Conservation (phyloP, 2,888 invertebrate genomes). For the Pristionchus arcanus region DNA sequence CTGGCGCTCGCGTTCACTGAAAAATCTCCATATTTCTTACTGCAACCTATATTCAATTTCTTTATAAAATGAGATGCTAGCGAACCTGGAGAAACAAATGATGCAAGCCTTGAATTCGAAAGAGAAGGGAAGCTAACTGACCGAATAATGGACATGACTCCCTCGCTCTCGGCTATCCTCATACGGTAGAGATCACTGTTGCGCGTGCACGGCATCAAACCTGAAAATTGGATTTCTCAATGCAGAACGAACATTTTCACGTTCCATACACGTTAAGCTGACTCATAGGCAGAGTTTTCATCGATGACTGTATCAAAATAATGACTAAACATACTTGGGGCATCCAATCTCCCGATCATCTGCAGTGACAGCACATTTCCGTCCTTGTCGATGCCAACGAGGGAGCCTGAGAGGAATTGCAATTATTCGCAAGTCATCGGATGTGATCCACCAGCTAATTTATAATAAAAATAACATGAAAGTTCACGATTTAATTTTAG, state of each 20-base stretch:
- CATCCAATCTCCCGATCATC: constrained; percentile 72
- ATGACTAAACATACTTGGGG: constrained; percentile 56
- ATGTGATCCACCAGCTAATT: too few species aligned
- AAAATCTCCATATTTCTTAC: neutral
- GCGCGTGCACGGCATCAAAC: constrained; percentile 67
- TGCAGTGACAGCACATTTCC: constrained; percentile 73
- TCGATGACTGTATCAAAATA: too few species aligned
- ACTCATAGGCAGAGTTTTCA: too few species aligned
- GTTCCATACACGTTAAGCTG: too few species aligned
- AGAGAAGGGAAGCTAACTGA: constrained; percentile 33
- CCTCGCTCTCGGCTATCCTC: constrained; percentile 76
- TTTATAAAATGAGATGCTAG: too few species aligned
- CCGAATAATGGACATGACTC: constrained; percentile 74
- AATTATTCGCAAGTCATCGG: too few species aligned
- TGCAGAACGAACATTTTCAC: too few species aligned
- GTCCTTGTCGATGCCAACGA: constrained; percentile 74
- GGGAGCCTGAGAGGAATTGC: constrained; percentile 62
- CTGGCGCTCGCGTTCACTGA: constrained; percentile 66
- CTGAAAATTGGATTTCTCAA: too few species aligned
- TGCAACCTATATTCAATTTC: too few species aligned
- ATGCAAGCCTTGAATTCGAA: neutral
- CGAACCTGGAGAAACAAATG: neutral
- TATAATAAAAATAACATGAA: too few species aligned
- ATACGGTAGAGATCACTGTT: constrained; percentile 71
- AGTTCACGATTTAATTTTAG: too few species aligned